Evolutionary conservation across 1,140 invertebrate species (phyloP).

Genomic region (Bradysia coprophila): DNA sequence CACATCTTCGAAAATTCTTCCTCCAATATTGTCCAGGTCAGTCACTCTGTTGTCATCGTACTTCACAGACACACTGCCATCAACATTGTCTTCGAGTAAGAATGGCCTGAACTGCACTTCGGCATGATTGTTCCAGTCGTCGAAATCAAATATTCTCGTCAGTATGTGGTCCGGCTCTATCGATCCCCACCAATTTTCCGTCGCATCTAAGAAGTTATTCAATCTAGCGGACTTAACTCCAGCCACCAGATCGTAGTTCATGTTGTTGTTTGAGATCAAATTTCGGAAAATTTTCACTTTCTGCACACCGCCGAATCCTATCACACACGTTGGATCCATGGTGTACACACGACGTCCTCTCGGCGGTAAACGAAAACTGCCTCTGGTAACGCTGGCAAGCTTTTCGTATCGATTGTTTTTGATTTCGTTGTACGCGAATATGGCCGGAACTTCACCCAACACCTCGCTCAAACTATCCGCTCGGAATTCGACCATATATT

Average conservation of each 20-base stretch:
- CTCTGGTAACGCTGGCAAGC: conserved; percentile 8
- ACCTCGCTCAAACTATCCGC: conserved; percentile 89
- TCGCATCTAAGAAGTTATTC: conserved; percentile 71
- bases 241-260: conserved; percentile 85
- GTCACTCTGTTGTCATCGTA: conserved; percentile 23
- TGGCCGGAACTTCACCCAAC: conserved; percentile 58
- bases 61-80: conserved; percentile 52
- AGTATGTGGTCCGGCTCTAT: conserved; percentile 48
- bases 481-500: conserved; percentile 76
- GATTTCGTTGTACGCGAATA: conserved; percentile 63
- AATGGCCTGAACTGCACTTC: conserved; percentile 79
- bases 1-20: conserved; percentile 58
- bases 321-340: conserved; percentile 54
- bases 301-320: conserved; percentile 88
- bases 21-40: conserved; percentile 58
- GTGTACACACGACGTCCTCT: conserved; percentile 26
- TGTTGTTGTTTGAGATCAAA: conserved; percentile 68
- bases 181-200: conserved; percentile 94
- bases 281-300: conserved; percentile 83
- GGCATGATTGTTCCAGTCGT: conserved; percentile 98
- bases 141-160: conserved; percentile 91
- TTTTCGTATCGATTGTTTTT: conserved; percentile 42
- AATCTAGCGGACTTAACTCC: conserved; percentile 77
- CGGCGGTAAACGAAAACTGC: conserved; percentile 5
- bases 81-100: conserved; percentile 53